phyloP scores from a whole-genome alignment of 1,140 invertebrate species.

The Drosophila sturtevanti region DNA sequence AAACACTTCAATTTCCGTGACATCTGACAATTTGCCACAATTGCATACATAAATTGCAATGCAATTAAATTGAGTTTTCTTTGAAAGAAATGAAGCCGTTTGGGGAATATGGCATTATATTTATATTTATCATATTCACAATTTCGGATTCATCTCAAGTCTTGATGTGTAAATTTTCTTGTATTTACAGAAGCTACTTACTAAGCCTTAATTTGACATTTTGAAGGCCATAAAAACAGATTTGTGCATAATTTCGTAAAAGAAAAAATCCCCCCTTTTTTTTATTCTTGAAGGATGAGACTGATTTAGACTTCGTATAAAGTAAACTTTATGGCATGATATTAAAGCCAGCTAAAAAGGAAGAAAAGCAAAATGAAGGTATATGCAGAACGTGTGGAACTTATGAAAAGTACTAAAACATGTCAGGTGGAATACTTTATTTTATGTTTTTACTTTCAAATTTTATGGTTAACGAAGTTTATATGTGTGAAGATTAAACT shows the following conservation, averaged over 20 bases:
- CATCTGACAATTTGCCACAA: constrained; percentile 47
- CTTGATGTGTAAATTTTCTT: constrained; percentile 10
- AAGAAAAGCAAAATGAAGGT: constrained; percentile 12
- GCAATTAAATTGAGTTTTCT: constrained; percentile 58
- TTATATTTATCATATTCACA: constrained; percentile 65
- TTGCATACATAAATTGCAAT: constrained; percentile 40
- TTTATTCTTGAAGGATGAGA: constrained; percentile 17
- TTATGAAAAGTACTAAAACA: constrained; percentile 39
- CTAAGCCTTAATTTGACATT: constrained; percentile 29
- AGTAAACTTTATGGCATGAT: constrained; percentile 44
- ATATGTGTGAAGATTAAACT: constrained; percentile 41
- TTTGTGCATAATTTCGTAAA: constrained; percentile 63
- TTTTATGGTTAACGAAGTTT: constrained; percentile 48
- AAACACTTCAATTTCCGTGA: constrained; percentile 57
- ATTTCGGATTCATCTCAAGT: constrained; percentile 49
- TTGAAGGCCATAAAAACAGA: constrained; percentile 59
- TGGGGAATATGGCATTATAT: constrained; percentile 43
- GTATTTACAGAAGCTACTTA: not conserved
- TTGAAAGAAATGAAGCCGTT: not conserved
- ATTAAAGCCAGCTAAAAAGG: constrained; percentile 36
- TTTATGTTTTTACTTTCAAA: constrained; percentile 20
- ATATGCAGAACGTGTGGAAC: constrained; percentile 33
- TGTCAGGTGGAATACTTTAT: constrained; percentile 14
- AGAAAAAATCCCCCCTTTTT: not conserved
- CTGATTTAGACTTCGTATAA: constrained; percentile 16